These are phyloP conservation scores for Sycon ciliatum DNA, from an alignment of 37 sponge, comb jelly and placozoan species.

Conservation along the genomic window DNA sequence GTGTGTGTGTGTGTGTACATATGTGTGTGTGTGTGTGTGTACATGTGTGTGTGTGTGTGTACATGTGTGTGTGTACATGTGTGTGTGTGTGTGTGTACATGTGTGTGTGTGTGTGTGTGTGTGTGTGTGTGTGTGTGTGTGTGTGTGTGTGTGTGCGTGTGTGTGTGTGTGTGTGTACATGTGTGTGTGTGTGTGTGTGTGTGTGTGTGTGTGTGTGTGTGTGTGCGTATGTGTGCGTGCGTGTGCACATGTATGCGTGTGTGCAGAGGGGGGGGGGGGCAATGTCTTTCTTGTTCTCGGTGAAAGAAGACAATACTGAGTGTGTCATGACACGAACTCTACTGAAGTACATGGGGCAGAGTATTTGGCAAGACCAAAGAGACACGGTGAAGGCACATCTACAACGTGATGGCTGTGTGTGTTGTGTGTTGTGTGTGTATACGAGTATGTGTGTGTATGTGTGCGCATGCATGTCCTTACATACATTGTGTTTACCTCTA, in stretches of 20 bases:
- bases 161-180: conserved; percentile 3
- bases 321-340: too few relatives aligned
- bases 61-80: not conserved
- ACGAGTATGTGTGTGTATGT: too few relatives aligned
- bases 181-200: conserved; percentile 6
- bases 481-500: too few relatives aligned
- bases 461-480: too few relatives aligned
- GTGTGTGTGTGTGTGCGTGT: conserved; percentile 18
- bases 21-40: not conserved
- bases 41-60: not conserved
- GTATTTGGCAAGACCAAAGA: too few relatives aligned
- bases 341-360: too few relatives aligned
- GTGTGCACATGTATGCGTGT: not conserved
- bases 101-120: conserved; percentile 2
- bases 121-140: conserved; percentile 12
- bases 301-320: too few relatives aligned
- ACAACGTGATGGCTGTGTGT: too few relatives aligned
- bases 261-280: too few relatives aligned
- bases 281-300: too few relatives aligned
- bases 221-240: not conserved
- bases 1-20: conserved; percentile 11
- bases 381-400: too few relatives aligned
- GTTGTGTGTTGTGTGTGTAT: too few relatives aligned
- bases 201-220: not conserved
- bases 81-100: not conserved